Conservation (phyloP, 1,140 invertebrate species). For the Sipha flava region DNA sequence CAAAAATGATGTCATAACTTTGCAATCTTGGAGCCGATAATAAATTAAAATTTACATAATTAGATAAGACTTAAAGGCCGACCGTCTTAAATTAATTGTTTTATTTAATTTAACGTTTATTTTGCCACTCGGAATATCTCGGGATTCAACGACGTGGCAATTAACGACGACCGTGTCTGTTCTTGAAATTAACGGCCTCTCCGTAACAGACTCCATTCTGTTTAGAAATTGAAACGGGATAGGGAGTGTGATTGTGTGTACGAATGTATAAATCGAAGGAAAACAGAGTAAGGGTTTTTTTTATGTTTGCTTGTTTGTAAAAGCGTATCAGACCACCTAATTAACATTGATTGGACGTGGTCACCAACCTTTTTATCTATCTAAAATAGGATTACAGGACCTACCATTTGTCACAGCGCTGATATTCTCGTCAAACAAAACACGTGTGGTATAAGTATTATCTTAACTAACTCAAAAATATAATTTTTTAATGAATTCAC, state of each 20-base stretch:
- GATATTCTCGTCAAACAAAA: no score
- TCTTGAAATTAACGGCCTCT: slow-evolving; percentile 16
- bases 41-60: slow-evolving; percentile 25
- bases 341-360: background rate
- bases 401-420: no score
- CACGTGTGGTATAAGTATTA: no score
- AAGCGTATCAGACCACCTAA: background rate
- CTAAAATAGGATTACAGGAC: no score
- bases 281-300: background rate
- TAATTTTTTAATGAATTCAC: no score
- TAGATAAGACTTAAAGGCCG: slow-evolving; percentile 25
- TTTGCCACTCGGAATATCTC: background rate
- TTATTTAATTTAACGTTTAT: slow-evolving; percentile 20
- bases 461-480: no score
- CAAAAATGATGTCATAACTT: background rate
- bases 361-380: no score
- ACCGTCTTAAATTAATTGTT: slow-evolving; percentile 19
- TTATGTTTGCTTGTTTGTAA: background rate
- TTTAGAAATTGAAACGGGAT: background rate
- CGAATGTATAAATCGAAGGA: background rate
- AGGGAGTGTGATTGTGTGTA: background rate
- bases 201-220: background rate
- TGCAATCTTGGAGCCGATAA: background rate
- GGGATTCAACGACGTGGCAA: background rate
- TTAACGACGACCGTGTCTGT: background rate